phyloP scores from a whole-genome alignment of 2,888 invertebrate genomes.

The Meliscaeva auricollis region DNA sequence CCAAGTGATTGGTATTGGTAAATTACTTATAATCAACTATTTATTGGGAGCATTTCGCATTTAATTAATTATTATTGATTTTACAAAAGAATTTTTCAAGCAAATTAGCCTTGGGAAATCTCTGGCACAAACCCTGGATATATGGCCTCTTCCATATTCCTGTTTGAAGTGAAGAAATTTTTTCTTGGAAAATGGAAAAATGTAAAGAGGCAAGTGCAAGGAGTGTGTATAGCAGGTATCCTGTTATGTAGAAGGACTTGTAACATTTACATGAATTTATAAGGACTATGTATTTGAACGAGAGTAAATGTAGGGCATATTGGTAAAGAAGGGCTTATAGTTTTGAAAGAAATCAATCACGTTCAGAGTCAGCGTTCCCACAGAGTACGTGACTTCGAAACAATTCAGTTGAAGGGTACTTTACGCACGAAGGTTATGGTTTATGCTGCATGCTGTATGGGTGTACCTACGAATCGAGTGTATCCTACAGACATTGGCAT shows the following conservation, averaged over 20 bases:
- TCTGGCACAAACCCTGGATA: neutral
- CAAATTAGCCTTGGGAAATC: conserved; percentile 31
- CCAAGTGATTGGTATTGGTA: conserved; percentile 70
- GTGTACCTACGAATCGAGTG: neutral
- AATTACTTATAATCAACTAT: conserved; percentile 69
- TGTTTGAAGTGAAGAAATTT: conserved; percentile 36
- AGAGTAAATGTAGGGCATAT: neutral
- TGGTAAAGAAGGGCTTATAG: conserved; percentile 11
- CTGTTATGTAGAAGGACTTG: neutral
- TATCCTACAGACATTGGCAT: conserved; percentile 57
- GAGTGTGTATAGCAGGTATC: neutral
- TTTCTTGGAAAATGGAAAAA: conserved; percentile 32
- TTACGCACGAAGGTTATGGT: conserved; percentile 50
- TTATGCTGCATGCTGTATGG: neutral
- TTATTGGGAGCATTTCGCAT: conserved; percentile 59
- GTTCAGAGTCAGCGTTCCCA: conserved; percentile 56
- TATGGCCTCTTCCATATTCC: conserved; percentile 1
- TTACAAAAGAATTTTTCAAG: conserved; percentile 30
- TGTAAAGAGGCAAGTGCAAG: conserved; percentile 2
- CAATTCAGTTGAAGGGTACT: conserved; percentile 38
- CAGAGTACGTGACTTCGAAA: conserved; percentile 64
- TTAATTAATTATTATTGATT: conserved; percentile 67
- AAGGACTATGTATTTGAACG: neutral
- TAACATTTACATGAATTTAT: neutral
- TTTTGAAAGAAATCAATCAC: conserved; percentile 72